Base-by-base conservation (phyloP, 2,797 vertebrate genomes). In the Sebastes hubbsi region DNA sequence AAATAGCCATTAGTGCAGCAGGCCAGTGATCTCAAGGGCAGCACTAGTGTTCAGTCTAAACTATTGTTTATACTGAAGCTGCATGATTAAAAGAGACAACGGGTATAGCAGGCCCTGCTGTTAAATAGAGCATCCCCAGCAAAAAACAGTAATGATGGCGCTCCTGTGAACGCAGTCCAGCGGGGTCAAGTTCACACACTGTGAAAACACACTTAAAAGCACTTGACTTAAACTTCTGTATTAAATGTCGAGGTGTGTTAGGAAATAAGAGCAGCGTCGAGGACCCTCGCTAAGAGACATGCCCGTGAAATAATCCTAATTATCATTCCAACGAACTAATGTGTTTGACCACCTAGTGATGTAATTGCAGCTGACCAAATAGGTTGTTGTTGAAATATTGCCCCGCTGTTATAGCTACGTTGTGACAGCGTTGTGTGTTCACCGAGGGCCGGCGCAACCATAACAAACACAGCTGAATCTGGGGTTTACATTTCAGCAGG, bases 401-500 rank as follows among this genome's bases (percentile, higher is more conserved):
- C 88, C 91, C 85, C 24, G 85, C 90, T 92, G 91, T 92, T 93
- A 79, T 88, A 90, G 88, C 90, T 88, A 88, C 76, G 85, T 89
- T 91, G 92, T 91, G 89, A 93, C 91, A 87, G 88, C 74, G 80
- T 88, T 84, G 87, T 91, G 85, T 85, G 86, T 93, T 92, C 88
- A 81, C 84, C 8, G 77, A 91, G 87, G 85, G 88, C 88, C 68
- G 65, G 89, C 76, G 70, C 90, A 94, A 94, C 82, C 87, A 95
- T 95, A 95, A 94, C 92, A 95, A 95, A 95, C 90, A 94, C 92
- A 94, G 93, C 93, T 94, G 94, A 95, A 92, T 88, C 80, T 84
- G 88, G 87, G 94, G 94, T 94, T 96, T 95, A 94, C 91, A 91
- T 96, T 95, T 95, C 94, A 95, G 94, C 92, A 87, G 93, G 92